These are phyloP conservation scores for Meloidogyne floridensis DNA, from an alignment of 1,140 invertebrate genomes.

Conservation along the genomic window DNA sequence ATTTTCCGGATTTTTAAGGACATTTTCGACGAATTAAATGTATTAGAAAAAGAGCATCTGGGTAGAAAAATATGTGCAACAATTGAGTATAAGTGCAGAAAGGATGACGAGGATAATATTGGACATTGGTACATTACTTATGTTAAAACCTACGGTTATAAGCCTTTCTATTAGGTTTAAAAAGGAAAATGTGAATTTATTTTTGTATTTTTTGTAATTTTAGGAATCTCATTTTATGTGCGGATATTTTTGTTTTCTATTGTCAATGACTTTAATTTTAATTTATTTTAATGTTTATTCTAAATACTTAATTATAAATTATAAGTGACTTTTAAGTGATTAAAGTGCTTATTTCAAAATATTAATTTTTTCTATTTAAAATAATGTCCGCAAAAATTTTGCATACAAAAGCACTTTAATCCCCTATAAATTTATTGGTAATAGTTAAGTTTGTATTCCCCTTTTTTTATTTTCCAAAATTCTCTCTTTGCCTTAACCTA, in stretches of 20 bases:
- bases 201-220: slow-evolving; percentile 1
- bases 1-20: neutral
- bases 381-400: too few relatives aligned
- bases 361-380: too few relatives aligned
- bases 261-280: neutral
- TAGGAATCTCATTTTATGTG: neutral
- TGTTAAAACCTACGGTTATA: neutral
- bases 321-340: too few relatives aligned
- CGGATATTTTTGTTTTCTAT: neutral
- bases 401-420: too few relatives aligned
- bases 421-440: too few relatives aligned
- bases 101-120: slow-evolving; percentile 1
- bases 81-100: neutral
- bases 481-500: too few relatives aligned
- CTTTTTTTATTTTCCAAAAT: too few relatives aligned
- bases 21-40: neutral
- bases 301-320: neutral
- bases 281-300: neutral
- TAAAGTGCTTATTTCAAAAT: too few relatives aligned
- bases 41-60: neutral
- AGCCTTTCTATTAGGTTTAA: neutral
- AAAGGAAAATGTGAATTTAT: neutral
- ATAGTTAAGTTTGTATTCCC: too few relatives aligned
- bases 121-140: slow-evolving; percentile 1
- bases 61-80: neutral